Base-by-base conservation (phyloP, 2,888 invertebrate species). In the Caenorhabditis virilis region DNA sequence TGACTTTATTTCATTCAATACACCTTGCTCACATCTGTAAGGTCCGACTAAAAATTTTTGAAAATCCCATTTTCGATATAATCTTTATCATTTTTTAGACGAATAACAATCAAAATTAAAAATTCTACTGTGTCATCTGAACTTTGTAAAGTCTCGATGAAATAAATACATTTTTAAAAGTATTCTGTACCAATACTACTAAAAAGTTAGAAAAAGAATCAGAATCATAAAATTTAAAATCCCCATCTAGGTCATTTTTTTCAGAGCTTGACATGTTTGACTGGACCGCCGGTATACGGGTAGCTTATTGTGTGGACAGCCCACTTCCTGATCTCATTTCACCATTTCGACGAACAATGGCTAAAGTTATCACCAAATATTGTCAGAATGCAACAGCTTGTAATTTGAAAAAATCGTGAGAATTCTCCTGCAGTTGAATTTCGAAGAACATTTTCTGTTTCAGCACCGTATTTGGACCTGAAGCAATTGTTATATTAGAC, bases 211-310 rank as follows among this genome's bases (percentile, higher is more conserved):
- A 27, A 15, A 38, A 35, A 45, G 30, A 13, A 30, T 7, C 30
- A 13, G 30, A 30, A 30, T 30, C 30, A 30, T 9, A 30, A 30
- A 39, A 18, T n/a, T 39, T 45, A 11, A 38, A 36, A 9, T n/a
- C 23, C 9, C 45, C 25, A 25, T 47, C 20, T 20, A 6, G 33
- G 18, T 33, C 11, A 18, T 22, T 11, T 11, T 20, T 36, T 43
- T 69, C 54, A 79, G 80, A 80, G 55, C 65, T 80, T 39, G 75
- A 75, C 33, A 63, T 80, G 62, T 65, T 78, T 51, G 80, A 80
- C 39, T 80, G 80, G 80, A 70, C 79, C 2, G 50, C 66, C 26
- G 77, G 77, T 33, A 39, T 78, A 35, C 66, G 74, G 22, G 66
- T 81, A 22, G 76, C 77, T 2, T 78, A 78, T 56, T 81, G 81